Percentiles rank a stretch among this genome's conserved stretches.
phyloP scores from a whole-genome alignment of 2,888 invertebrate species.

The Hecatera dysodea region DNA sequence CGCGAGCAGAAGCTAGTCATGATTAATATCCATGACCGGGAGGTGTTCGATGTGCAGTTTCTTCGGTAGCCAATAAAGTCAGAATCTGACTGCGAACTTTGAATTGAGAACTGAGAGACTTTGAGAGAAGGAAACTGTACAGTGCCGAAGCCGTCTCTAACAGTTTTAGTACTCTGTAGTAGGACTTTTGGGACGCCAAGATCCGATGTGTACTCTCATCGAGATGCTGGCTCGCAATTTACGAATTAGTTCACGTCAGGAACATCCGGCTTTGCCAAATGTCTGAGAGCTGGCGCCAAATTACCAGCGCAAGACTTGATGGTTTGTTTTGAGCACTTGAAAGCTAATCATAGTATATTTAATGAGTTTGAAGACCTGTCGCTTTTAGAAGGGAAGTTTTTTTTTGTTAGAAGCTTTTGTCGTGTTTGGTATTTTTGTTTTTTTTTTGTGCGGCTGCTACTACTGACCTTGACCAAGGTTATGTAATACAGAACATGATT shows the following conservation, averaged over 20 bases:
- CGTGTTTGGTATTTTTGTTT: not conserved
- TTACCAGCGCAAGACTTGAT: not conserved
- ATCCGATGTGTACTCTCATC: conserved; percentile 19
- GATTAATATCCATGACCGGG: no score
- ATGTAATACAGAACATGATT: no score
- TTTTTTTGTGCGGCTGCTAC: no score
- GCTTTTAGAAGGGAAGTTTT: no score
- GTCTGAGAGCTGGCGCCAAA: conserved; percentile 2
- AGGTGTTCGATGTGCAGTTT: not conserved
- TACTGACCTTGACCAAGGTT: no score
- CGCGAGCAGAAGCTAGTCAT: no score
- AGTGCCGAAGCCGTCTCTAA: no score
- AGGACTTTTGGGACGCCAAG: not conserved
- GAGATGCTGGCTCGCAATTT: conserved; percentile 1
- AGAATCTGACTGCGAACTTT: no score
- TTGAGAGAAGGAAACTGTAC: no score
- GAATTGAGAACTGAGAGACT: no score
- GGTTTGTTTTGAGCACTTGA: not conserved
- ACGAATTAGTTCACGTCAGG: conserved; percentile 13
- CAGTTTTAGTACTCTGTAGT: not conserved
- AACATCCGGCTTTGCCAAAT: not conserved
- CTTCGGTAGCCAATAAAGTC: no score
- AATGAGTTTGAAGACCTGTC: not conserved
- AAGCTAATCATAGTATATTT: not conserved
- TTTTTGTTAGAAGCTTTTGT: not conserved